These are phyloP conservation scores for Platycnemis pennipes DNA, from an alignment of 2,888 invertebrate genomes.

Conservation along the genomic window DNA sequence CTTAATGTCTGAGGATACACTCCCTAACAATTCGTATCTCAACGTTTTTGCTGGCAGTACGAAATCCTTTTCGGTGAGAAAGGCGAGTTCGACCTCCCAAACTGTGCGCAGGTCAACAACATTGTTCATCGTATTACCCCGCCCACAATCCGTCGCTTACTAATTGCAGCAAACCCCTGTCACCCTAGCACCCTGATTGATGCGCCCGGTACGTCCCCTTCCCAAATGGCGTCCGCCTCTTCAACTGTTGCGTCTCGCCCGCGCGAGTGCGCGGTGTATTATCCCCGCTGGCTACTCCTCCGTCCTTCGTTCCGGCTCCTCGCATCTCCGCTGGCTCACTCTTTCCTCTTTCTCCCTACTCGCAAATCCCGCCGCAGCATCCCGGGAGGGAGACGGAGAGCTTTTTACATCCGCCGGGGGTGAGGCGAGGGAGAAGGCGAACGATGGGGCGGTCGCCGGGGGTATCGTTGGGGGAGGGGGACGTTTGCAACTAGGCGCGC, in stretches of 20 bases:
- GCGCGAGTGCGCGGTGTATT: neutral
- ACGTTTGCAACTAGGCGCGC: neutral
- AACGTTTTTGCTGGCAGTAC: neutral
- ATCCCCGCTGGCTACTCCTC: slow-evolving; percentile 20
- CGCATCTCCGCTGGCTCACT: neutral
- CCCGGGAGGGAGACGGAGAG: no score
- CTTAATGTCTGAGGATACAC: no score
- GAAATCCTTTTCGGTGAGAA: neutral
- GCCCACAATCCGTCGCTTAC: neutral
- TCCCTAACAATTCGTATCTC: neutral
- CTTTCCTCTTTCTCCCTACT: neutral
- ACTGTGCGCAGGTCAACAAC: no score
- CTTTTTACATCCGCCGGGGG: no score
- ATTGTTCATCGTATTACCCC: neutral
- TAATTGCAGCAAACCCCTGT: neutral
- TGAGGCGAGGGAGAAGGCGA: no score
- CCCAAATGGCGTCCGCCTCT: neutral
- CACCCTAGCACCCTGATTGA: neutral
- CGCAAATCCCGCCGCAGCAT: no score
- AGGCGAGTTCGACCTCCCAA: neutral
- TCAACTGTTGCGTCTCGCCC: neutral
- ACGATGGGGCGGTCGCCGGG: neutral
- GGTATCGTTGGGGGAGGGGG: neutral
- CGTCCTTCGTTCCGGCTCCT: neutral
- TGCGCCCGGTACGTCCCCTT: neutral